phyloP scores from a whole-genome alignment of 2,113 vertebrate species.

The Emydocephalus ijimae region DNA sequence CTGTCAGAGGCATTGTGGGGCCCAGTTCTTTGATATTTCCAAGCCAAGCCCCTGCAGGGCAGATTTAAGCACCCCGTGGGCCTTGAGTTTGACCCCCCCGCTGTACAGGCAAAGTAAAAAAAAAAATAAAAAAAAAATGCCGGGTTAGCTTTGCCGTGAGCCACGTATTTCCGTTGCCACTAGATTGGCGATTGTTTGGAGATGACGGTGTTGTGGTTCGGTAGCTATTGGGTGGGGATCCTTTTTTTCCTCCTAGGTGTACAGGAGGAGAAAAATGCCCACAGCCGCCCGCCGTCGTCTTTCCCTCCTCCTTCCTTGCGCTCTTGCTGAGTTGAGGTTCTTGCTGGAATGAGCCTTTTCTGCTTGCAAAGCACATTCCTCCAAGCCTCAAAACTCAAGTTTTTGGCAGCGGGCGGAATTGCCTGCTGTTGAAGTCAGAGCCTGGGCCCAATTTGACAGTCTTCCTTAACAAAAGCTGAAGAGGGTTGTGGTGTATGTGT shows the following conservation, averaged over 20 bases:
- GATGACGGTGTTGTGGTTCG: slow-evolving; percentile 19
- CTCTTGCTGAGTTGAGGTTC: slow-evolving; percentile 64
- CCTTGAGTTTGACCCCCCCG: no score
- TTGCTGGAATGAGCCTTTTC: slow-evolving; percentile 67
- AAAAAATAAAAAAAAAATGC: no score
- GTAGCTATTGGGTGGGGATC: not conserved
- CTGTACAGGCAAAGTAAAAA: not conserved
- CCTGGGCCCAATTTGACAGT: slow-evolving; percentile 41
- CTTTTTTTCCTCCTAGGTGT: slow-evolving; percentile 41
- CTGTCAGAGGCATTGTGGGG: no score
- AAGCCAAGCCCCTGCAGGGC: no score
- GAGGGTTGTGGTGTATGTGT: not conserved
- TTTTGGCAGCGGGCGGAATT: slow-evolving; percentile 50
- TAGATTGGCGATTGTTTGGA: not conserved
- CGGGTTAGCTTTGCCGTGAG: not conserved
- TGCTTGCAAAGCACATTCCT: slow-evolving; percentile 70
- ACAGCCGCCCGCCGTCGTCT: slow-evolving; percentile 42
- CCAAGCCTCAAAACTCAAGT: slow-evolving; percentile 49
- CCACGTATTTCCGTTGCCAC: not conserved
- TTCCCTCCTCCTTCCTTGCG: slow-evolving; percentile 43
- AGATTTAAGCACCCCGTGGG: no score
- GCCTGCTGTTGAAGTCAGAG: slow-evolving; percentile 52
- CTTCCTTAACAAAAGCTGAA: slow-evolving; percentile 42
- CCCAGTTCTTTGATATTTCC: no score
- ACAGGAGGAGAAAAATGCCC: slow-evolving; percentile 22